Percentiles rank a stretch among this genome's conserved stretches.
Evolutionary conservation across 2,113 vertebrate species (phyloP).

Genomic region (Apodemus speciosus): DNA sequence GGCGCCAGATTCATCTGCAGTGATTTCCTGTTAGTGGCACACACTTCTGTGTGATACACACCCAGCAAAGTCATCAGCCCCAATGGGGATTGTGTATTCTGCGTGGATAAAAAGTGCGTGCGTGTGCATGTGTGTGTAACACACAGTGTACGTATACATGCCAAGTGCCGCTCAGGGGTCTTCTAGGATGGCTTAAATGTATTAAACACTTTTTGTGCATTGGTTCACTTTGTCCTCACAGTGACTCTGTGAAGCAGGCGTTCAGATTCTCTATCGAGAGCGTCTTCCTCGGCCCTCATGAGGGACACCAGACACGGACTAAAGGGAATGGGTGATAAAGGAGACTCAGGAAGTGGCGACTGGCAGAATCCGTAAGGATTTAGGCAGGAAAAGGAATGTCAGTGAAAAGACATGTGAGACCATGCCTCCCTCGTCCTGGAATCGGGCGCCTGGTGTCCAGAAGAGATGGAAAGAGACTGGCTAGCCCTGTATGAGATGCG

Average conservation of each 20-base stretch:
- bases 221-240: neutral
- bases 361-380: constrained; percentile 37
- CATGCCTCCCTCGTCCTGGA: neutral
- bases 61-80: constrained; percentile 22
- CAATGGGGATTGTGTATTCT: neutral
- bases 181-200: constrained; percentile 25
- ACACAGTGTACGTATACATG: neutral
- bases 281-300: neutral
- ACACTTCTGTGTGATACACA: constrained; percentile 41
- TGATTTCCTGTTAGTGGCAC: constrained; percentile 63
- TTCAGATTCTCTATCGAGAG: constrained; percentile 25
- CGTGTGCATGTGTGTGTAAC: neutral
- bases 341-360: neutral
- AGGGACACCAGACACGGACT: neutral
- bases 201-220: constrained; percentile 10
- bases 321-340: neutral
- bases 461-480: neutral
- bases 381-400: neutral
- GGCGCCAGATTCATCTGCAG: constrained; percentile 66
- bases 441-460: neutral
- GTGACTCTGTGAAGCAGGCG: neutral
- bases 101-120: neutral
- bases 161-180: neutral
- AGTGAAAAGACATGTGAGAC: neutral
- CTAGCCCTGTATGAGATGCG: neutral